Base-by-base conservation (phyloP, 2,888 invertebrate genomes). In the Tillus elongatus region DNA sequence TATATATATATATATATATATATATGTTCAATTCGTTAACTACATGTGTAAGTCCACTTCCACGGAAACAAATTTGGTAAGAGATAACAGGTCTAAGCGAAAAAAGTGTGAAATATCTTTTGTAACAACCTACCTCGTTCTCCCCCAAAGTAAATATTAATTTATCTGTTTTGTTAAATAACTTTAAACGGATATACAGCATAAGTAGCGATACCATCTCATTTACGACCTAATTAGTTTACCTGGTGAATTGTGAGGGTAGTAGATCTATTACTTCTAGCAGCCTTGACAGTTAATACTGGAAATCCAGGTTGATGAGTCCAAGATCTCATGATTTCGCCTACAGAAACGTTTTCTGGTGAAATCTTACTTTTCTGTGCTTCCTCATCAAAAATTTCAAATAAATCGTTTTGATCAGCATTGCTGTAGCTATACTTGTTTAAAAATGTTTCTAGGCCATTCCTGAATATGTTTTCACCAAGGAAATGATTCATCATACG, bases 401-500 rank as follows among this genome's bases (percentile, higher is more conserved):
- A 84, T n/a, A 86, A 64, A 54, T 84, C 80, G 44, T 73, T 68
- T 46, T 76, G 76, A 43, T 75, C 72, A 0, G 81, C 79, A 52
- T 76, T 79, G 3, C 61, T 60, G 51, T 74, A 81, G 39, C 70
- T 63, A 47, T 70, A 71, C 4, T 58, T 60, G 13, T 65, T 61
- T 16, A 79, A 56, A 48, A 72, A 71, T 41, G 70, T 68, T 15
- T 64, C 67, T 1, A 77, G 57, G 3, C 74, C 74, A 8, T 58
- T 53, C 35, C 68, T 68, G 56, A 78, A 77, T 1, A 70, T 69
- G 13, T 65, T 64, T 47, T 77, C 75, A 1, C 82, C 82, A 8
- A 84, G 67, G 52, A 80, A 76, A 43, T 77, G 71, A 47, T 74
- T 71, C 66, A 85, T 72, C 84, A 85, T 85, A 43, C 79, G 67